A percentile compares a stretch with the other conserved stretches of the same genome.
phyloP scores from a whole-genome alignment of 1,140 invertebrate genomes.

The Macrocentrus cingulum region DNA sequence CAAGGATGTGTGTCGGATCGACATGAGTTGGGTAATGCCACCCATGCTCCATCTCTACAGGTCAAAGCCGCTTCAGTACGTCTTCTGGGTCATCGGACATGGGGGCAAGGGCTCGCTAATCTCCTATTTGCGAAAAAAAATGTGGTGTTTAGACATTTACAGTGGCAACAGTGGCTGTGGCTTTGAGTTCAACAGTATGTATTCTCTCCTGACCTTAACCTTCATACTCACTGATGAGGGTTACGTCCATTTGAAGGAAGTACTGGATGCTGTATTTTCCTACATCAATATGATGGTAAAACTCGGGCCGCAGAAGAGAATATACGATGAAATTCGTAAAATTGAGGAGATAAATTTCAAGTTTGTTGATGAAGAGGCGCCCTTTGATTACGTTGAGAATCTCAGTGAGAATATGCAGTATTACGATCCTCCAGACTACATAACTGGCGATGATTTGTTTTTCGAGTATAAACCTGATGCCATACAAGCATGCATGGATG shows the following conservation, averaged over 20 bases:
- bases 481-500: conserved; percentile 67
- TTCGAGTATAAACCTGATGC: conserved; percentile 78
- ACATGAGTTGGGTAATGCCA: conserved; percentile 81
- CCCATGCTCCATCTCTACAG: conserved; percentile 72
- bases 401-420: conserved; percentile 79
- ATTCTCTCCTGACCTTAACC: conserved; percentile 72
- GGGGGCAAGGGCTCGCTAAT: conserved; percentile 86
- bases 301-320: conserved; percentile 65
- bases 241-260: conserved; percentile 68
- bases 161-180: conserved; percentile 75
- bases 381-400: conserved; percentile 78
- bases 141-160: conserved; percentile 82
- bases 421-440: conserved; percentile 75
- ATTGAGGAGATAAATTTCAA: conserved; percentile 73
- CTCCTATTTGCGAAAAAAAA: conserved; percentile 77
- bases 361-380: conserved; percentile 68
- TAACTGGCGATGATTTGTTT: conserved; percentile 73
- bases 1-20: conserved; percentile 73
- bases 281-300: conserved; percentile 72
- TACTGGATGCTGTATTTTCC: conserved; percentile 70
- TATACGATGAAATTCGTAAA: conserved; percentile 71
- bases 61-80: conserved; percentile 76
- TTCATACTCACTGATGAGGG: conserved; percentile 81
- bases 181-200: conserved; percentile 74
- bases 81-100: conserved; percentile 83